Conservation (phyloP, 2,888 invertebrate species). For the Nephrotoma flavescens region DNA sequence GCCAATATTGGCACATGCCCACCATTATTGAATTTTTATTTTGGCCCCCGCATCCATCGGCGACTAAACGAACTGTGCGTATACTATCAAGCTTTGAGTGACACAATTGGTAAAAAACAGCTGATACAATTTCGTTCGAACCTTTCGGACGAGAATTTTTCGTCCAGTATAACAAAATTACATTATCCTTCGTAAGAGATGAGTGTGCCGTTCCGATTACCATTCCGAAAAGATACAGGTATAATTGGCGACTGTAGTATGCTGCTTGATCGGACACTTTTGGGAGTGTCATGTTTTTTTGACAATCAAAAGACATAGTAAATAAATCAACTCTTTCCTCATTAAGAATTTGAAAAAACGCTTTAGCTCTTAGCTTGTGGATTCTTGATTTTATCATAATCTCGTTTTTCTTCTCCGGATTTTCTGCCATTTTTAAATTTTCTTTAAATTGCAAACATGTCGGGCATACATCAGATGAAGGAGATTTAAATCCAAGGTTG, state of each 20-base stretch:
- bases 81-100: conserved; percentile 1
- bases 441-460: too few relatives aligned
- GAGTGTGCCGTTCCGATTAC: conserved; percentile 14
- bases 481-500: conserved; percentile 12
- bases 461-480: too few relatives aligned
- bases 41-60: conserved; percentile 21
- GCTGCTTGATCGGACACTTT: conserved; percentile 19
- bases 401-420: too few relatives aligned
- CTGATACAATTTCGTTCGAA: conserved; percentile 20
- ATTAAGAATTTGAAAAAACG: too few relatives aligned
- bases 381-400: too few relatives aligned
- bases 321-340: too few relatives aligned
- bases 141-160: conserved; percentile 19
- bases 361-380: too few relatives aligned
- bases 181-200: conserved; percentile 14
- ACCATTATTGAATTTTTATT: conserved; percentile 12
- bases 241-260: conserved; percentile 14
- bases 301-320: too few relatives aligned
- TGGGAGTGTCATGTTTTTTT: too few relatives aligned
- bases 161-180: conserved; percentile 18
- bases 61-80: conserved; percentile 7
- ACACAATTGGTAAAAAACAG: conserved; percentile 15
- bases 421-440: too few relatives aligned
- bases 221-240: conserved; percentile 16
- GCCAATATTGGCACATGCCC: conserved; percentile 16